Percentiles rank a stretch among this genome's conserved stretches.
Conservation (phyloP, 2,797 vertebrate species). For the Crossoptilon crossoptilon region DNA sequence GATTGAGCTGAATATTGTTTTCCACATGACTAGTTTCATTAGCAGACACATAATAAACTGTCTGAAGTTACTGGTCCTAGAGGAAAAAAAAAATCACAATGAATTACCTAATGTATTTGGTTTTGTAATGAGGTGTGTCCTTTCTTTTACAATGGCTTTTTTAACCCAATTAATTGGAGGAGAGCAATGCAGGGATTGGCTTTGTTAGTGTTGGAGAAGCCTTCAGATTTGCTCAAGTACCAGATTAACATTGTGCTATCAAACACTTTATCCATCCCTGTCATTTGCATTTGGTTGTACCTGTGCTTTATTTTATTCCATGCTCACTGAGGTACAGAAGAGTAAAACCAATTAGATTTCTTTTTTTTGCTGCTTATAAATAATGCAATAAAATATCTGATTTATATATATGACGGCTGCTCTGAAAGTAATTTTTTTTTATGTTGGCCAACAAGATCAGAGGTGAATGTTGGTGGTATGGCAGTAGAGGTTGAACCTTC, state of each 20-base stretch:
- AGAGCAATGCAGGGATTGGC: not conserved
- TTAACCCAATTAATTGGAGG: not conserved
- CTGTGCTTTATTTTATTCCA: not conserved
- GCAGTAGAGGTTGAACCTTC: too few relatives aligned
- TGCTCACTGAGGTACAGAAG: not conserved
- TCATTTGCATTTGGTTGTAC: not conserved
- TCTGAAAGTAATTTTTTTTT: too few relatives aligned
- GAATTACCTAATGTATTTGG: conserved; percentile 49
- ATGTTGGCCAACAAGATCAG: too few relatives aligned
- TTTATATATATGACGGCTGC: not conserved
- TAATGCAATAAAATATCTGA: not conserved
- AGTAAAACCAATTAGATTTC: not conserved
- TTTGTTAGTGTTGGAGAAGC: not conserved
- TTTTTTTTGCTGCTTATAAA: not conserved
- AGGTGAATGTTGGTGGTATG: too few relatives aligned
- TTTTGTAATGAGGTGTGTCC: conserved; percentile 18
- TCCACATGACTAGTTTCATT: conserved; percentile 43
- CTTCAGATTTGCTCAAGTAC: not conserved
- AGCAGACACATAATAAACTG: conserved; percentile 29
- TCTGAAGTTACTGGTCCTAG: conserved; percentile 30
- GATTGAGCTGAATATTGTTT: conserved; percentile 38
- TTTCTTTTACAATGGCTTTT: not conserved
- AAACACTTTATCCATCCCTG: not conserved
- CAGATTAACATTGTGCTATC: not conserved
- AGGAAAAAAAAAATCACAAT: conserved; percentile 40